Evolutionary conservation across 2,888 invertebrate species (phyloP).

Genomic region (Maniola hyperantus): DNA sequence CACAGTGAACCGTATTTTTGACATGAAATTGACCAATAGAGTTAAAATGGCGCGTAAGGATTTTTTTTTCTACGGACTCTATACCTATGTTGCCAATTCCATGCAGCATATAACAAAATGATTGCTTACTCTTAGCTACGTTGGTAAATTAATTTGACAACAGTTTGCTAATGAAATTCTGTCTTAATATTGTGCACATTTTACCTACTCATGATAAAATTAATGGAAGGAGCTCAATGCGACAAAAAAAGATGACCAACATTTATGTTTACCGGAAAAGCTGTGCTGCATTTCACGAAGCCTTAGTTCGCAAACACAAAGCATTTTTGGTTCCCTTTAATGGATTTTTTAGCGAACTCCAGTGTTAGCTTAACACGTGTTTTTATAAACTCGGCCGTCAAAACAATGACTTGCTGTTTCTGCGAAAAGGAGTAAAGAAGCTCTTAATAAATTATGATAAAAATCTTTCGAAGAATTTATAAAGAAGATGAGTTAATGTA

Average conservation of each 20-base stretch:
- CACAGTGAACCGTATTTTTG: no score
- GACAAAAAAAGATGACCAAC: constrained; percentile 18
- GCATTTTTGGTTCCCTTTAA: constrained; percentile 16
- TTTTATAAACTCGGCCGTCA: constrained; percentile 20
- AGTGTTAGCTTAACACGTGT: constrained; percentile 7
- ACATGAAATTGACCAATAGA: no score
- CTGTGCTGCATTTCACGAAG: constrained; percentile 12
- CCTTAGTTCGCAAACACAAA: constrained; percentile 7
- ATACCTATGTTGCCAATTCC: no score
- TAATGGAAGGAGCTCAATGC: background rate
- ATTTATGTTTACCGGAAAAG: constrained; percentile 10
- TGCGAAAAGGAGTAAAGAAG: constrained; percentile 13
- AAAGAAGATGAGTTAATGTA: background rate
- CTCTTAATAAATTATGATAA: constrained; percentile 22
- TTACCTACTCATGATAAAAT: background rate
- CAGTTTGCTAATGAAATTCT: no score
- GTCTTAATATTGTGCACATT: no score
- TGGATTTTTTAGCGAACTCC: constrained; percentile 19
- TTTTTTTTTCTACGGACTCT: no score
- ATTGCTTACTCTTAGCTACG: no score
- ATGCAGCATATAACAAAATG: no score
- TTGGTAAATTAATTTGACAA: no score
- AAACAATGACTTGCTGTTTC: constrained; percentile 28
- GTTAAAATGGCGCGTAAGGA: no score
- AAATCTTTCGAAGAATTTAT: constrained; percentile 11